Evolutionary conservation across 2,888 invertebrate genomes (phyloP).

Genomic region (Agrochola lota): DNA sequence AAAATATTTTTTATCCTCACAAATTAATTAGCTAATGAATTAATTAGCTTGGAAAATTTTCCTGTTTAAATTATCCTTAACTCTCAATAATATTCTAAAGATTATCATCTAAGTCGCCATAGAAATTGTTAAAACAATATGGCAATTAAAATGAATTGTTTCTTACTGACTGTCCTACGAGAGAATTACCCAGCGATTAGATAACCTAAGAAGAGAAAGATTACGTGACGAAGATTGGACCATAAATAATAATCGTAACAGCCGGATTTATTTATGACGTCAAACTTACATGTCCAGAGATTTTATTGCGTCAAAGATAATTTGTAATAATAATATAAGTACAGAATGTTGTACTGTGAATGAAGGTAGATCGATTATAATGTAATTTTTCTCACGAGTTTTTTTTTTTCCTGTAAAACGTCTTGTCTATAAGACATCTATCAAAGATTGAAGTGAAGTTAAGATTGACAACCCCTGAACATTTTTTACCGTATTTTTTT

Average conservation of each 20-base stretch:
- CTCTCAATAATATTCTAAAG: neutral
- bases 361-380: neutral
- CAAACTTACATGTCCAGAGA: constrained; percentile 37
- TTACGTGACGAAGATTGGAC: constrained; percentile 39
- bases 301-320: constrained; percentile 42
- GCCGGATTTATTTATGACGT: constrained; percentile 60
- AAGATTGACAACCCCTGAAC: neutral
- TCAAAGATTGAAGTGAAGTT: neutral
- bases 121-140: constrained; percentile 4
- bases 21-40: neutral
- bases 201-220: constrained; percentile 30
- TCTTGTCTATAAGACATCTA: neutral
- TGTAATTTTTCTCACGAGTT: constrained; percentile 15
- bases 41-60: neutral
- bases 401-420: neutral
- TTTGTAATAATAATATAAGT: neutral
- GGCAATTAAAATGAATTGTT: constrained; percentile 48
- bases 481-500: neutral
- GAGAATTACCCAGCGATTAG: constrained; percentile 30
- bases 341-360: constrained; percentile 30
- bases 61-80: neutral
- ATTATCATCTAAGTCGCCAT: neutral
- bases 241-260: constrained; percentile 33
- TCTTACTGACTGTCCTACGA: constrained; percentile 19
- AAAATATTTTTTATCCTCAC: neutral